These are phyloP conservation scores for Plestiodon gilberti DNA, from an alignment of 2,113 vertebrate species.

Conservation along the genomic window DNA sequence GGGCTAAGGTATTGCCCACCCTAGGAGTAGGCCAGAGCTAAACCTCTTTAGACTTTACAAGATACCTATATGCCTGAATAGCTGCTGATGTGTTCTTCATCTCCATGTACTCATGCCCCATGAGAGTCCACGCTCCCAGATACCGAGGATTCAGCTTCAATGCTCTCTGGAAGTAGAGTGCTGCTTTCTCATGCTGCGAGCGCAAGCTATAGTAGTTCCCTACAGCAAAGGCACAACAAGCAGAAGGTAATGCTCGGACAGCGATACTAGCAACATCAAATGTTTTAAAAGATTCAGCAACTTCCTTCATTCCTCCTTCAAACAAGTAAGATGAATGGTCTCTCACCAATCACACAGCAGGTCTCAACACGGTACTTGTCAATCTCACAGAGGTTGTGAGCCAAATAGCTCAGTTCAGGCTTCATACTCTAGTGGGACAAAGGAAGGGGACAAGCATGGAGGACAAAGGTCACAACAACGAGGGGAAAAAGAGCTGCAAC, in stretches of 20 bases:
- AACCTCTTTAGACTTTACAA: neutral
- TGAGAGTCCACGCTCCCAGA: conserved; percentile 96
- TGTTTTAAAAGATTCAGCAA: neutral
- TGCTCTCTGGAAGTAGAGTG: conserved; percentile 97
- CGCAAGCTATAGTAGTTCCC: conserved; percentile 98
- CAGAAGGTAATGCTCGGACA: neutral
- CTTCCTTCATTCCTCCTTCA: neutral
- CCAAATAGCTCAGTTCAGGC: conserved; percentile 95
- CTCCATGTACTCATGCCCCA: conserved; percentile 99
- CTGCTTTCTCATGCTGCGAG: conserved; percentile 97
- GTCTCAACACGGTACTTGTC: conserved; percentile 99
- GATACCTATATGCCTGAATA: conserved; percentile 94
- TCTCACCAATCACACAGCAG: conserved; percentile 96
- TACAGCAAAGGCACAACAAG: conserved; percentile 63
- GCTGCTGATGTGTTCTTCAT: conserved; percentile 99
- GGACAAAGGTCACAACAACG: neutral
- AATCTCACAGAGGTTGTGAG: conserved; percentile 97
- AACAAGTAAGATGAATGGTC: neutral
- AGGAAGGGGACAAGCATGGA: conserved; percentile 32
- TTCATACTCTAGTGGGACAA: conserved; percentile 90
- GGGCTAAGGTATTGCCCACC: neutral
- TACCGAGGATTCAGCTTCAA: conserved; percentile 97
- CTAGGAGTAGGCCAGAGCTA: neutral
- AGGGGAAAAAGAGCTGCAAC: neutral
- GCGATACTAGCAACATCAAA: neutral